A percentile compares a stretch with the other conserved stretches of the same genome.
Conservation (phyloP, 2,113 vertebrate species). For the Eulacestoma nigropectus region DNA sequence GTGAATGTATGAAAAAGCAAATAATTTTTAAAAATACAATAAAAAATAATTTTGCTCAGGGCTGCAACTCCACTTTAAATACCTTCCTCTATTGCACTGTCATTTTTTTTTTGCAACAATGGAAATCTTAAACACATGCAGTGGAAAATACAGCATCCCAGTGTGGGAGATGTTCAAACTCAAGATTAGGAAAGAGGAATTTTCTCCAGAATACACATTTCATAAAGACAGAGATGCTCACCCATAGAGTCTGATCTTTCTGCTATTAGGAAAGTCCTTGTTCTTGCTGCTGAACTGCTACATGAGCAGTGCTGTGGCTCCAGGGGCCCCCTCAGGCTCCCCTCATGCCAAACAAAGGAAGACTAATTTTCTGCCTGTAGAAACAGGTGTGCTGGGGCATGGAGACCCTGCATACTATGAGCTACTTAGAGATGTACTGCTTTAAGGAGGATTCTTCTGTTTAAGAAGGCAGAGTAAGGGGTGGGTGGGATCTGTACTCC, state of each 20-base stretch:
- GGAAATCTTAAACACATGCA: background rate
- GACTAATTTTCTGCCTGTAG: slow-evolving; percentile 38
- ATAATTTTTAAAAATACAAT: background rate
- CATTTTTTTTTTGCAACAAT: background rate
- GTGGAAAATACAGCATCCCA: background rate
- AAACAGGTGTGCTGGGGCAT: background rate
- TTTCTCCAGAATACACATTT: background rate
- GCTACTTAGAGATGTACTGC: background rate
- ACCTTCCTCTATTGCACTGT: background rate
- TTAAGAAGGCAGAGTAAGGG: background rate
- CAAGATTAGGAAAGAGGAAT: background rate
- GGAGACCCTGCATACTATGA: background rate
- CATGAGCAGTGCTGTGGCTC: background rate
- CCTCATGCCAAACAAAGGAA: slow-evolving; percentile 33
- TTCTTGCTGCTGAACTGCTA: background rate
- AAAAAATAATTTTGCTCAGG: background rate
- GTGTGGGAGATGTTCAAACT: background rate
- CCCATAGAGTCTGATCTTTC: background rate
- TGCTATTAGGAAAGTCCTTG: background rate
- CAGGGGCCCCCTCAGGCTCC: slow-evolving; percentile 22
- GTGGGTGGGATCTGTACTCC: background rate
- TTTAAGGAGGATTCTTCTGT: background rate
- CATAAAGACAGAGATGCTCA: background rate
- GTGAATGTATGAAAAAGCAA: background rate
- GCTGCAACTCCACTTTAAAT: background rate